phyloP scores from a whole-genome alignment of 2,797 vertebrate genomes.

The Gastrophryne carolinensis region DNA sequence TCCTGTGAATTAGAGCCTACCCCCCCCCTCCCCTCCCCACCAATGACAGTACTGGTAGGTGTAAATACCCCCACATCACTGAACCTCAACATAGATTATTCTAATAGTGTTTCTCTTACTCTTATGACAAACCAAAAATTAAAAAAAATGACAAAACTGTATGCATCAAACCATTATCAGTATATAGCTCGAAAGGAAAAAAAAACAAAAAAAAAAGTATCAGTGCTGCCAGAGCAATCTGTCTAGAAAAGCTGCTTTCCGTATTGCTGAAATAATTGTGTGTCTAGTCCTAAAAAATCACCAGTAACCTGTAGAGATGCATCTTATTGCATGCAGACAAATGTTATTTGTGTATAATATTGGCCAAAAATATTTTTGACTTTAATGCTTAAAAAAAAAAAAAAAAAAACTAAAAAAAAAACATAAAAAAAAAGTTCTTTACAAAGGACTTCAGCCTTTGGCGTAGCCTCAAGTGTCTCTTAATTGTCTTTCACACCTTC shows the following conservation, averaged over 20 bases:
- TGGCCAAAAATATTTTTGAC: conserved; percentile 44
- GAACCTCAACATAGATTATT: not conserved
- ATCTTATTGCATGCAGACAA: conserved; percentile 41
- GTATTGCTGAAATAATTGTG: not conserved
- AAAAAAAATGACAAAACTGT: not conserved
- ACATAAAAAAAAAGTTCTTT: conserved; percentile 5
- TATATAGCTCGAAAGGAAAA: not conserved
- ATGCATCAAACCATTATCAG: not conserved
- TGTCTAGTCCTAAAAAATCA: conserved; percentile 10
- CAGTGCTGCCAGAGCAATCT: not conserved
- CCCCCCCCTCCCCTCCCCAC: no score
- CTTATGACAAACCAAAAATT: not conserved
- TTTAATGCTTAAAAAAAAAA: not conserved
- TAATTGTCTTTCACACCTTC: conserved; percentile 31
- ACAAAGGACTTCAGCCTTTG: conserved; percentile 40
- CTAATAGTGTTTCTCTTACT: not conserved
- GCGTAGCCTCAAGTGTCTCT: conserved; percentile 51
- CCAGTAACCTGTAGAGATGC: conserved; percentile 9
- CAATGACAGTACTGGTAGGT: not conserved
- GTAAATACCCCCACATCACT: not conserved
- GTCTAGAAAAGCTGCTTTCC: not conserved
- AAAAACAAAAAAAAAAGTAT: not conserved
- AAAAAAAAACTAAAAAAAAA: not conserved
- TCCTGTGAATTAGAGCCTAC: no score
- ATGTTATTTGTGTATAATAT: conserved; percentile 33